These are phyloP conservation scores for Terrapene triunguis DNA, from an alignment of 2,113 vertebrate species.

Conservation along the genomic window DNA sequence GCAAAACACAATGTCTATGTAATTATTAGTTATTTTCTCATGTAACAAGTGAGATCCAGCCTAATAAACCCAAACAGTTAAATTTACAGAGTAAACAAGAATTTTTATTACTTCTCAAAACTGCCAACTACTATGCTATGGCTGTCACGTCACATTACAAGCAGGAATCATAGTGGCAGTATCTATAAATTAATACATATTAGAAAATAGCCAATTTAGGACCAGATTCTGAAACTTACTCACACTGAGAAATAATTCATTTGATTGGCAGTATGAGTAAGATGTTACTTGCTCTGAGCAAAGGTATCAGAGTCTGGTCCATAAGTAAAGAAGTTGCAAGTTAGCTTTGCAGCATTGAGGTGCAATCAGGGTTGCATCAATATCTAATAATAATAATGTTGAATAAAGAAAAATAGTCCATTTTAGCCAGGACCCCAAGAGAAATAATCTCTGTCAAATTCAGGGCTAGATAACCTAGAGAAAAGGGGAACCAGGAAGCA, in stretches of 20 bases:
- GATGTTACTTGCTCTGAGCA: neutral
- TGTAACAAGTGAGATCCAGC: neutral
- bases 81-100: conserved; percentile 59
- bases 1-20: neutral
- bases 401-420: neutral
- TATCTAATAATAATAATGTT: neutral
- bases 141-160: conserved; percentile 52
- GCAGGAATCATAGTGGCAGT: conserved; percentile 21
- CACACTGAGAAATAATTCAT: neutral
- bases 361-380: neutral
- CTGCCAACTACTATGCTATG: conserved; percentile 21
- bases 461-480: neutral
- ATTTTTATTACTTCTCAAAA: conserved; percentile 61
- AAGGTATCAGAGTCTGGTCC: neutral
- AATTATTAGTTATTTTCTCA: neutral
- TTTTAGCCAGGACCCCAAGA: neutral
- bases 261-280: neutral
- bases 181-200: conserved; percentile 55
- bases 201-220: conserved; percentile 13
- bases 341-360: neutral
- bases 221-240: conserved; percentile 14
- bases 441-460: neutral
- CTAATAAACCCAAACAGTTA: neutral
- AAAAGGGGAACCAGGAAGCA: neutral
- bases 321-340: neutral